These are phyloP conservation scores for Aphis gossypii DNA, from an alignment of 1,140 invertebrate genomes.

Conservation along the genomic window DNA sequence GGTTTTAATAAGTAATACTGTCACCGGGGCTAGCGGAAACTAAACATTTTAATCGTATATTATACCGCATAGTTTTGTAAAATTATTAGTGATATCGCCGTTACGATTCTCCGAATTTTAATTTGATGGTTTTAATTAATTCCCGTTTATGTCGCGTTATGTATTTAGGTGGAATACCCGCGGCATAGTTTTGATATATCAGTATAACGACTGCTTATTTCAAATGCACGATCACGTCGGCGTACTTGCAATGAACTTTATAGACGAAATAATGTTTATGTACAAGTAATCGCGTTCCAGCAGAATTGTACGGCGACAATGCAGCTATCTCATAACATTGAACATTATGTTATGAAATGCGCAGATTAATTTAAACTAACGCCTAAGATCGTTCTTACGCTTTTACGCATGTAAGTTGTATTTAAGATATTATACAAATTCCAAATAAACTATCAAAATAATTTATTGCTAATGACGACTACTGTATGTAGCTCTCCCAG, in stretches of 20 bases:
- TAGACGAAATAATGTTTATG: constrained; percentile 33
- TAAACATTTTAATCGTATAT: neutral
- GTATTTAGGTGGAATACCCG: neutral
- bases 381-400: neutral
- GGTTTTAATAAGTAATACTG: neutral
- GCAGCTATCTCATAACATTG: neutral
- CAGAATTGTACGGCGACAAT: neutral
- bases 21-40: neutral
- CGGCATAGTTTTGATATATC: constrained; percentile 20
- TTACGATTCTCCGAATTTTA: neutral
- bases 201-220: neutral
- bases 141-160: neutral
- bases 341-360: neutral
- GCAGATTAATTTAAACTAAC: neutral
- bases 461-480: neutral
- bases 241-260: neutral
- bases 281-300: neutral
- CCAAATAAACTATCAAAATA: neutral
- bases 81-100: neutral
- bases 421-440: neutral
- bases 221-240: constrained; percentile 30
- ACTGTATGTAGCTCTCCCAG: neutral
- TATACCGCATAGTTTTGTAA: neutral
- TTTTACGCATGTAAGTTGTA: neutral
- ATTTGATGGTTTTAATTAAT: constrained; percentile 39